Percentiles rank a stretch among this genome's conserved stretches.
Evolutionary conservation across 2,888 invertebrate species (phyloP).

Genomic region (Entomobrya proxima): DNA sequence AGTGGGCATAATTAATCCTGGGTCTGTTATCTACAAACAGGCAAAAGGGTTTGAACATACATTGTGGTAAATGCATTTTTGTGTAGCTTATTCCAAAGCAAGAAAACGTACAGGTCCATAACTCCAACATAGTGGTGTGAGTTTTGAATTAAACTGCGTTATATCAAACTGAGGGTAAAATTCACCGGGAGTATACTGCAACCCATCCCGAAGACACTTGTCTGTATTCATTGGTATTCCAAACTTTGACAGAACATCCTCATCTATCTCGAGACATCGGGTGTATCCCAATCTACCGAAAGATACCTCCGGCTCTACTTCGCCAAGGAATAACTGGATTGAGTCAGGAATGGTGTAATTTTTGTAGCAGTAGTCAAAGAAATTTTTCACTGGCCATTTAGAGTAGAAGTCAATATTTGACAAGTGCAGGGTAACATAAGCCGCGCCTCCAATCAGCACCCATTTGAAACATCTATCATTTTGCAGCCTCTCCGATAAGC

Average conservation of each 20-base stretch:
- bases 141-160: constrained; percentile 50
- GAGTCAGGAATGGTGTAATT: constrained; percentile 3
- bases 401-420: background rate
- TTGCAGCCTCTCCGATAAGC: background rate
- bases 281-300: constrained; percentile 53
- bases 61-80: background rate
- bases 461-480: constrained; percentile 45
- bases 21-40: constrained; percentile 40
- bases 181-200: constrained; percentile 36
- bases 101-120: constrained; percentile 58
- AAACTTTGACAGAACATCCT: constrained; percentile 52
- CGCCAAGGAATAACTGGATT: constrained; percentile 26
- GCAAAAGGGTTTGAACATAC: background rate
- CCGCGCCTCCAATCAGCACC: constrained; percentile 21
- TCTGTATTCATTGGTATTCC: constrained; percentile 55
- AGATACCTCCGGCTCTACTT: constrained; percentile 50
- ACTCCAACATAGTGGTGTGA: constrained; percentile 51
- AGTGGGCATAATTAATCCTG: constrained; percentile 51
- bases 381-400: background rate
- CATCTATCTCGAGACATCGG: constrained; percentile 38
- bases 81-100: no score
- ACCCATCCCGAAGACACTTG: constrained; percentile 53
- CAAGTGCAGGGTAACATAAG: background rate
- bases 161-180: constrained; percentile 58
- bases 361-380: background rate